Evolutionary conservation across 1,140 invertebrate genomes (phyloP).

Genomic region (Glossosoma conforme): DNA sequence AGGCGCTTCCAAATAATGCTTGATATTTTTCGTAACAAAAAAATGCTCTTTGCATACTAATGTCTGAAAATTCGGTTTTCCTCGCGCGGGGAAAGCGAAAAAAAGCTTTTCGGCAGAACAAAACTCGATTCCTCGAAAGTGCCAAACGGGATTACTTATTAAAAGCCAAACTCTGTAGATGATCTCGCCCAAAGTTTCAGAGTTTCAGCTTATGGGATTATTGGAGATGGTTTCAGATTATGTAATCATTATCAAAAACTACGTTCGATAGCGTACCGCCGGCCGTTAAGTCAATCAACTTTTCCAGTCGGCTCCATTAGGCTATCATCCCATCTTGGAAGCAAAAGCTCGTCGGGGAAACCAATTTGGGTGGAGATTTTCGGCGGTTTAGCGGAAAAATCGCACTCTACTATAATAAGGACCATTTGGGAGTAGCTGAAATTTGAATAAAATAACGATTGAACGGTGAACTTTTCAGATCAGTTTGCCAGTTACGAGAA

Average conservation of each 20-base stretch:
- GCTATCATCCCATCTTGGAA: slow-evolving; percentile 11
- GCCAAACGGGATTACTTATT: slow-evolving; percentile 13
- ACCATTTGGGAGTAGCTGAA: too few relatives aligned
- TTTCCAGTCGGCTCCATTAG: slow-evolving; percentile 16
- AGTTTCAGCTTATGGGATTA: slow-evolving; percentile 20
- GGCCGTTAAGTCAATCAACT: slow-evolving; percentile 27
- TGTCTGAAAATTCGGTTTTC: slow-evolving; percentile 4
- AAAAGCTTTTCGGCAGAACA: slow-evolving; percentile 12
- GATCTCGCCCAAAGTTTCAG: slow-evolving; percentile 9
- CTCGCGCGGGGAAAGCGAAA: background rate
- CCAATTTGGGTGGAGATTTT: slow-evolving; percentile 4
- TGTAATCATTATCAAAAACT: slow-evolving; percentile 16
- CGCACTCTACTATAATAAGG: background rate
- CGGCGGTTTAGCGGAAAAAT: background rate
- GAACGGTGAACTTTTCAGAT: too few relatives aligned
- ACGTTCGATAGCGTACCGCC: slow-evolving; percentile 8
- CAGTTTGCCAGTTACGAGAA: too few relatives aligned
- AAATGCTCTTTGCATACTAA: slow-evolving; percentile 6
- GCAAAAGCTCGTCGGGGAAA: background rate
- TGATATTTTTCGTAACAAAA: slow-evolving; percentile 1
- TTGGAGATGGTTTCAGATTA: slow-evolving; percentile 19
- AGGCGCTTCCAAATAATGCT: slow-evolving; percentile 7
- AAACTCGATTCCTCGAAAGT: slow-evolving; percentile 17
- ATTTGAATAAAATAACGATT: too few relatives aligned
- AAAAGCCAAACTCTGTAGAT: slow-evolving; percentile 11